Conservation (phyloP, 2,888 invertebrate genomes). For the Aphrophora alni region DNA sequence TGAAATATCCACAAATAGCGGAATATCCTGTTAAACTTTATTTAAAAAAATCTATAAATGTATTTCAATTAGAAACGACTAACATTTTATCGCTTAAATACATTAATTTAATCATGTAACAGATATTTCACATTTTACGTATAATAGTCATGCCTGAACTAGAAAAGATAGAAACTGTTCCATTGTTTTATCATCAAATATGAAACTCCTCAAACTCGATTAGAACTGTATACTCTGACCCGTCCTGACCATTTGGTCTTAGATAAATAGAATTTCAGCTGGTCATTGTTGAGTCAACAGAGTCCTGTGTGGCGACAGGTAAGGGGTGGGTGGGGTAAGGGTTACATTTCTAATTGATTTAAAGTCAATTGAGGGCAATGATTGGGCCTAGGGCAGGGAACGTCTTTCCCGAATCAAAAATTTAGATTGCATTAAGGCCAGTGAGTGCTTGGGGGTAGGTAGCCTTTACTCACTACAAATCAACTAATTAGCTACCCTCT, state of each 20-base stretch:
- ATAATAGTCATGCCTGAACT: no score
- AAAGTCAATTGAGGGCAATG: conserved; percentile 38
- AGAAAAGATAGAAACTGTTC: neutral
- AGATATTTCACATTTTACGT: no score
- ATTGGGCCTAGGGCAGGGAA: conserved; percentile 29
- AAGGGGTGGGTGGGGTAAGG: neutral
- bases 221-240: neutral
- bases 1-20: no score
- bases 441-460: conserved; percentile 28
- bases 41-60: no score
- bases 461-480: conserved; percentile 36
- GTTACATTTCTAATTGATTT: conserved; percentile 36
- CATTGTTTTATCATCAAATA: neutral
- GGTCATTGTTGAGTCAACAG: conserved; percentile 4
- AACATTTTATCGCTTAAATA: no score
- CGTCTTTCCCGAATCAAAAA: conserved; percentile 34
- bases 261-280: neutral
- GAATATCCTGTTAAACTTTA: no score
- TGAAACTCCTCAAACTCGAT: neutral
- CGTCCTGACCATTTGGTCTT: neutral
- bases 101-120: no score
- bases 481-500: conserved; percentile 40
- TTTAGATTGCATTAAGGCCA: conserved; percentile 36
- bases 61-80: no score
- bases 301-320: conserved; percentile 1